Evolutionary conservation across 2,113 vertebrate species (phyloP).

Genomic region (Tonatia bakeri): DNA sequence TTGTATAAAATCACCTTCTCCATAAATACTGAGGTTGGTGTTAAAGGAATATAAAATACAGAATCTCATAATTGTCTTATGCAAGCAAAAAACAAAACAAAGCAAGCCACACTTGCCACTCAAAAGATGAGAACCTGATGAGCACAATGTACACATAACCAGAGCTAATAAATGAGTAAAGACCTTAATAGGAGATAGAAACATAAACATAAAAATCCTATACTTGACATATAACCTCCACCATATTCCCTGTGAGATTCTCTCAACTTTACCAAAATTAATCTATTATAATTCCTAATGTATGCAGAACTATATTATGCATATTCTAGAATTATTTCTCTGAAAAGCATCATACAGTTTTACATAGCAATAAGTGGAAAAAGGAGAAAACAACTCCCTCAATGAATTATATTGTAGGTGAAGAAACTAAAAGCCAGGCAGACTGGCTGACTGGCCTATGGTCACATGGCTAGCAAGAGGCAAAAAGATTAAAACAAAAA

Average conservation of each 20-base stretch:
- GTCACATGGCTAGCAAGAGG: not conserved
- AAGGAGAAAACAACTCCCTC: not conserved
- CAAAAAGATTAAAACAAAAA: not conserved
- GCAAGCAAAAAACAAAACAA: not conserved
- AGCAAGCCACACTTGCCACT: not conserved
- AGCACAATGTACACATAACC: not conserved
- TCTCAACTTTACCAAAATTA: not conserved
- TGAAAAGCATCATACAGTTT: not conserved
- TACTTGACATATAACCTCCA: not conserved
- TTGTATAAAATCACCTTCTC: not conserved
- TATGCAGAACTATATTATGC: not conserved
- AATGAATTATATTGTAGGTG: not conserved
- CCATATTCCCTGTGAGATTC: not conserved
- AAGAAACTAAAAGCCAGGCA: not conserved
- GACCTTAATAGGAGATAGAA: not conserved
- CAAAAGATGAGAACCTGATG: not conserved
- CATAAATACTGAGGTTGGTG: not conserved
- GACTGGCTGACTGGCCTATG: not conserved
- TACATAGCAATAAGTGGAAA: not conserved
- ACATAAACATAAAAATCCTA: not conserved
- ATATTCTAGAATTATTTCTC: not conserved
- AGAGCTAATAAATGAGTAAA: not conserved
- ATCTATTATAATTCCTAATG: not conserved
- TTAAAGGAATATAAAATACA: not conserved
- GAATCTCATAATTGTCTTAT: not conserved